Percentiles rank a stretch among this genome's conserved stretches.
phyloP scores from a whole-genome alignment of 2,888 invertebrate genomes.

The Acanthosepion pharaonis region DNA sequence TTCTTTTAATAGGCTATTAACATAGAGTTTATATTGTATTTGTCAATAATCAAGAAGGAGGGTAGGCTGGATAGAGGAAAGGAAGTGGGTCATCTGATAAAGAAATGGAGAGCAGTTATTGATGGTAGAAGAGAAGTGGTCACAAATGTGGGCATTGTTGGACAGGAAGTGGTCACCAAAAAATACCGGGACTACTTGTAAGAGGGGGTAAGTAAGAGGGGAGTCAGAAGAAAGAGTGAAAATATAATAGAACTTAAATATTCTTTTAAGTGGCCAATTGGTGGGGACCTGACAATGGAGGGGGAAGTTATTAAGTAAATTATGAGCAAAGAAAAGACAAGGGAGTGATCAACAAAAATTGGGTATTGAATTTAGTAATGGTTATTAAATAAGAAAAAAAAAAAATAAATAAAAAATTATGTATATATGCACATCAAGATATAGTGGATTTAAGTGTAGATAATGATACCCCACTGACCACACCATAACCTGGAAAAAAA shows the following conservation, averaged over 20 bases:
- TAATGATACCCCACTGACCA: too few species aligned
- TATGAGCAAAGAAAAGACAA: background rate
- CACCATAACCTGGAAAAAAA: too few species aligned
- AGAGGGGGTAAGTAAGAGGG: background rate
- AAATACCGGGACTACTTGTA: too few species aligned
- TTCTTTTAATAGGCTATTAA: background rate
- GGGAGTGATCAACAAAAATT: background rate
- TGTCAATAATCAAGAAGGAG: background rate
- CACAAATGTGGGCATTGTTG: background rate
- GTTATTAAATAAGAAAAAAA: background rate
- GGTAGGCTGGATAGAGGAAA: background rate
- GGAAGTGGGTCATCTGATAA: too few species aligned
- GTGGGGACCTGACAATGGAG: too few species aligned
- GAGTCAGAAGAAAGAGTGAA: too few species aligned
- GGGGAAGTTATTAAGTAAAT: background rate
- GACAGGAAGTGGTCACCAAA: background rate
- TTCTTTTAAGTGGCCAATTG: too few species aligned
- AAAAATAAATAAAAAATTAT: background rate
- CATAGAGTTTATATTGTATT: background rate
- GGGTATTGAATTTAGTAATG: background rate
- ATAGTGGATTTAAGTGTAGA: too few species aligned
- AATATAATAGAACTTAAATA: too few species aligned
- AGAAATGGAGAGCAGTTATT: background rate
- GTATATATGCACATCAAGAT: background rate
- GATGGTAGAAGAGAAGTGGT: background rate